Conservation (phyloP, 2,797 vertebrate genomes). For the Myotis daubentonii region DNA sequence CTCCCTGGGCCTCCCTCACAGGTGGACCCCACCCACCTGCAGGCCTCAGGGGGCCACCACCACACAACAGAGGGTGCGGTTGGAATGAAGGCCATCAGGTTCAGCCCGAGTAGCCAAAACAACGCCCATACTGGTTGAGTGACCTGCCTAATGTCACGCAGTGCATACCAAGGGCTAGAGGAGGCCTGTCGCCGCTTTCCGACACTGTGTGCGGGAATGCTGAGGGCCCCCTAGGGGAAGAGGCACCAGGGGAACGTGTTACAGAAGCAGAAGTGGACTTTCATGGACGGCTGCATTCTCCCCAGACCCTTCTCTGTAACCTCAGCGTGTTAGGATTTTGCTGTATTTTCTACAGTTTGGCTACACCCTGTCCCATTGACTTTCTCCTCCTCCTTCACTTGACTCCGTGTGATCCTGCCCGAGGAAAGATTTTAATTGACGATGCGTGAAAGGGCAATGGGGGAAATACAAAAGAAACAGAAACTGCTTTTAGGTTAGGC, state of each 20-base stretch:
- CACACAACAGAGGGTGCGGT: background rate
- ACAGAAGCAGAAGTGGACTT: background rate
- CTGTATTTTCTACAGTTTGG: slow-evolving; percentile 74
- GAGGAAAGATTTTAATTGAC: slow-evolving; percentile 86
- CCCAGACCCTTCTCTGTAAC: slow-evolving; percentile 31
- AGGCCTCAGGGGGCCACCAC: background rate
- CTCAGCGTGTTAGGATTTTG: slow-evolving; percentile 66
- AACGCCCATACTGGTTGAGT: background rate
- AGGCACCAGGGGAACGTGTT: background rate
- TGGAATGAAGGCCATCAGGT: background rate
- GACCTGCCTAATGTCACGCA: background rate
- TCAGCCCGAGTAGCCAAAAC: background rate
- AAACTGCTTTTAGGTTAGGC: slow-evolving; percentile 62
- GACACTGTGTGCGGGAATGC: background rate
- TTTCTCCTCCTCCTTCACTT: slow-evolving; percentile 66
- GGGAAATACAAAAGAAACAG: slow-evolving; percentile 62
- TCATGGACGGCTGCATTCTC: background rate
- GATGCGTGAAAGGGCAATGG: slow-evolving; percentile 74
- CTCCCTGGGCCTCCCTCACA: background rate
- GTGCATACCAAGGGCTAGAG: background rate
- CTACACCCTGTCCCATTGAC: slow-evolving; percentile 32
- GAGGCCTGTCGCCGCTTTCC: background rate
- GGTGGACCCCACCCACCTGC: background rate
- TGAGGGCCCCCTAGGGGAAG: background rate
- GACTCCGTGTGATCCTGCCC: slow-evolving; percentile 82